Conservation (phyloP, 92 coral and sea anemone genomes). For the Pocillopora grandis region DNA sequence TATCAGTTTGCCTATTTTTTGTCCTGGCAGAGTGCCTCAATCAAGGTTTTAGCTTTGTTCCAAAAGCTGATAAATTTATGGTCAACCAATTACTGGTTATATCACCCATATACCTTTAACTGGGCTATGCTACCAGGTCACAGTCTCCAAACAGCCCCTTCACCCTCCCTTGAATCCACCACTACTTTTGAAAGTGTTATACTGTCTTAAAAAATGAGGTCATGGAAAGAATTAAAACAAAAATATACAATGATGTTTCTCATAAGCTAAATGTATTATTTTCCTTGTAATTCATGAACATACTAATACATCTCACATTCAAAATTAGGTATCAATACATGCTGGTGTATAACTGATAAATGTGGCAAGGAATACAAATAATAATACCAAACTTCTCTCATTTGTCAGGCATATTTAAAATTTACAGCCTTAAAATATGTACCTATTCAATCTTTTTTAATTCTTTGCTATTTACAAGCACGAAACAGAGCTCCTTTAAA, state of each 20-base stretch:
- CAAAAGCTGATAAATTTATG: too few species aligned
- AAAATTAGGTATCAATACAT: not conserved
- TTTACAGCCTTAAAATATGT: slow-evolving; percentile 7
- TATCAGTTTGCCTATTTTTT: too few species aligned
- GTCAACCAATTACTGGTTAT: too few species aligned
- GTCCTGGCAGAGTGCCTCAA: too few species aligned
- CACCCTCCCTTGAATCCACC: too few species aligned
- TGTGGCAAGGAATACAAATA: not conserved
- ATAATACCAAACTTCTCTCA: not conserved
- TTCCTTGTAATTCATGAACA: not conserved
- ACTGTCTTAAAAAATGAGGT: too few species aligned
- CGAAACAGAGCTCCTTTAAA: not conserved
- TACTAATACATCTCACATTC: not conserved
- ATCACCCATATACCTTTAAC: too few species aligned
- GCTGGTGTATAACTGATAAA: not conserved
- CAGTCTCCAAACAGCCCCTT: too few species aligned
- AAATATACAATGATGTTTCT: not conserved
- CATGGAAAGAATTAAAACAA: not conserved
- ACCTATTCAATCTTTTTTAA: not conserved
- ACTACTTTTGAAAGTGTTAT: too few species aligned
- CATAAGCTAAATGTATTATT: not conserved
- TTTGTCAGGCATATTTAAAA: not conserved
- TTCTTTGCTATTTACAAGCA: not conserved
- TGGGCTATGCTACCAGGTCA: too few species aligned
- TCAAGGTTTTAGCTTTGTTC: too few species aligned